These are phyloP conservation scores for Charanyca ferruginea DNA, from an alignment of 2,888 invertebrate species.

Conservation along the genomic window DNA sequence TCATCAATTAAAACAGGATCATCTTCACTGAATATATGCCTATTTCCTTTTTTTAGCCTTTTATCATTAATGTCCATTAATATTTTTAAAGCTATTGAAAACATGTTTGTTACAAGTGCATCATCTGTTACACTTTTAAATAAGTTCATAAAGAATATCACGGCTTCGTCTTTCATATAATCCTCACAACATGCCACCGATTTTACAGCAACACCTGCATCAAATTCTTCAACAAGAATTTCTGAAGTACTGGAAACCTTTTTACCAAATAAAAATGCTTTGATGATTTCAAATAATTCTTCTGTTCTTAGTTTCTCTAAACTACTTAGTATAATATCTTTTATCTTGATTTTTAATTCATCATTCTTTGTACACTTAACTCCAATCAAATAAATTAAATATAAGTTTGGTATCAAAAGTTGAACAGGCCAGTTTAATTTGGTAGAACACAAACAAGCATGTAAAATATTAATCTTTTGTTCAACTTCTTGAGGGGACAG, in stretches of 20 bases:
- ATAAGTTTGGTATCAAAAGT: conserved; percentile 81
- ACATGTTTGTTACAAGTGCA: conserved; percentile 72
- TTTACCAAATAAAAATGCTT: conserved; percentile 76
- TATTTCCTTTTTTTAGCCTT: conserved; percentile 69
- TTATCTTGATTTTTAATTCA: conserved; percentile 77
- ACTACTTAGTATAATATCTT: conserved; percentile 79
- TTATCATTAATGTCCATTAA: conserved; percentile 74
- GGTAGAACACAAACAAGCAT: conserved; percentile 77
- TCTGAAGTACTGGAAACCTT: conserved; percentile 31
- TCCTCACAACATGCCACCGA: conserved; percentile 60
- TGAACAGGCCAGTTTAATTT: conserved; percentile 78
- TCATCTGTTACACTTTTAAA: conserved; percentile 72
- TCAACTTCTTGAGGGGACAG: conserved; percentile 81
- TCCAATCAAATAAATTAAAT: conserved; percentile 84
- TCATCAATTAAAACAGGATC: conserved; percentile 75
- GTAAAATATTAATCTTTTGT: conserved; percentile 78
- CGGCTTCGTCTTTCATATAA: conserved; percentile 71
- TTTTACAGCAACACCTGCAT: conserved; percentile 83
- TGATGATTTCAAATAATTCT: conserved; percentile 68
- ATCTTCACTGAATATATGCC: conserved; percentile 82
- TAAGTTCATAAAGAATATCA: conserved; percentile 77
- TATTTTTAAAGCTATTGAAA: conserved; percentile 77
- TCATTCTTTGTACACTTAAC: conserved; percentile 77
- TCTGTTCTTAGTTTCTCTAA: conserved; percentile 73
- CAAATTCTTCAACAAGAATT: conserved; percentile 79